Evolutionary conservation across 2,113 vertebrate genomes (phyloP).

Genomic region (Ochotona curzoniae): DNA sequence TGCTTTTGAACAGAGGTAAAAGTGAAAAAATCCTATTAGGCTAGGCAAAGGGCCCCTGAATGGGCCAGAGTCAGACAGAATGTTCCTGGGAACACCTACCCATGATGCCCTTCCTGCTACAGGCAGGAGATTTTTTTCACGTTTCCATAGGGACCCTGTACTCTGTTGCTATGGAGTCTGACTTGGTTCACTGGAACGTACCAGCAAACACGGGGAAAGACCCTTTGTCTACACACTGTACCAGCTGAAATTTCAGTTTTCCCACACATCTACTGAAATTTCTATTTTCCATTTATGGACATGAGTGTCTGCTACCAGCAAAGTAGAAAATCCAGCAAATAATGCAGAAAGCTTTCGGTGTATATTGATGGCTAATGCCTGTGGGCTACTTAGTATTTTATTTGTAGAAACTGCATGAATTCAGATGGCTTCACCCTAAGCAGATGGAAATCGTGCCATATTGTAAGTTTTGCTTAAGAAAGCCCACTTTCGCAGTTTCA

Average conservation of each 20-base stretch:
- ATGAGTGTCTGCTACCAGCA: not conserved
- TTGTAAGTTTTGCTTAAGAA: slow-evolving; percentile 28
- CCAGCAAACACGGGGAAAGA: slow-evolving; percentile 56
- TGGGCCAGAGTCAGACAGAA: not conserved
- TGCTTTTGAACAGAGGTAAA: slow-evolving; percentile 22
- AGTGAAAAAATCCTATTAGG: slow-evolving; percentile 49
- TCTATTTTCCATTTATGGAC: slow-evolving; percentile 15
- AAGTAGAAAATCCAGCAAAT: not conserved
- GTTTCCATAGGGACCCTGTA: slow-evolving; percentile 77
- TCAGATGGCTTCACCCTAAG: slow-evolving; percentile 11
- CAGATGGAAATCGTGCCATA: slow-evolving; percentile 36
- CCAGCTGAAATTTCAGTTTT: slow-evolving; percentile 60
- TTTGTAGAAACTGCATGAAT: slow-evolving; percentile 47
- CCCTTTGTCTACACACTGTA: slow-evolving; percentile 60
- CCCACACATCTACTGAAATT: slow-evolving; percentile 58
- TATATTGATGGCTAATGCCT: not conserved
- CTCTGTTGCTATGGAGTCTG: slow-evolving; percentile 72
- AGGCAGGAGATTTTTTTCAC: slow-evolving; percentile 56
- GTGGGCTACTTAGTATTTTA: slow-evolving; percentile 38
- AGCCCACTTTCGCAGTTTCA: not conserved
- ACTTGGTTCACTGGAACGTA: slow-evolving; percentile 67
- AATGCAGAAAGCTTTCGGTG: slow-evolving; percentile 1
- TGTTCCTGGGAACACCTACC: slow-evolving; percentile 12
- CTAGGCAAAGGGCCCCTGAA: not conserved
- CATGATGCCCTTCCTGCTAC: slow-evolving; percentile 38